These are phyloP conservation scores for Poecile atricapillus DNA, from an alignment of 2,113 vertebrate genomes.

Conservation along the genomic window DNA sequence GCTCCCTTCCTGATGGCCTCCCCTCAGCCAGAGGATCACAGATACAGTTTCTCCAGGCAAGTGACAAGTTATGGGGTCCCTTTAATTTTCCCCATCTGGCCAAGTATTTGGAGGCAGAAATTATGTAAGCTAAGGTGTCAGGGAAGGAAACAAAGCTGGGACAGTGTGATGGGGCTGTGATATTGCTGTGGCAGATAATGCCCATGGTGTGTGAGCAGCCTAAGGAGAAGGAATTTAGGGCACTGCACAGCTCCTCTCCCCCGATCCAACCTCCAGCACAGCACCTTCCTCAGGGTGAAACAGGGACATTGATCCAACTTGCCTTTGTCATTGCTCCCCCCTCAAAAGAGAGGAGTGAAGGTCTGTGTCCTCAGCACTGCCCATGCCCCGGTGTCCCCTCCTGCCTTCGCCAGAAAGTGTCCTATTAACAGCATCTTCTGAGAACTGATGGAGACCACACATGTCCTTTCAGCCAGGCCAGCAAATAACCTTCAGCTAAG, in stretches of 20 bases:
- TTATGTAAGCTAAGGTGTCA: background rate
- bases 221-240: background rate
- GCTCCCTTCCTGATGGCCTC: background rate
- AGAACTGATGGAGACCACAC: background rate
- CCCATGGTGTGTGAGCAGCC: background rate
- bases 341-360: background rate
- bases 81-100: background rate
- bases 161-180: background rate
- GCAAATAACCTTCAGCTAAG: conserved; percentile 35
- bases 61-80: background rate
- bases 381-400: background rate
- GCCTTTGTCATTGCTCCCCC: background rate
- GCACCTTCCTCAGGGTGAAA: background rate
- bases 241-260: background rate
- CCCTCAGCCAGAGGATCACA: background rate
- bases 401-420: background rate
- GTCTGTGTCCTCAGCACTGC: background rate
- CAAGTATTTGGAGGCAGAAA: background rate
- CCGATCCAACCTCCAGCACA: background rate
- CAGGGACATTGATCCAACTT: background rate
- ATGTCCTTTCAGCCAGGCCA: background rate
- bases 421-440: background rate
- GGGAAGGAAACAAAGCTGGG: background rate
- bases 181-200: background rate
- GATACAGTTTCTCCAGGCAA: background rate